Evolutionary conservation across 1,140 invertebrate species (phyloP), one percentile per base, ranked within the genome.

Genomic region (Macrocentrus cingulum): DNA sequence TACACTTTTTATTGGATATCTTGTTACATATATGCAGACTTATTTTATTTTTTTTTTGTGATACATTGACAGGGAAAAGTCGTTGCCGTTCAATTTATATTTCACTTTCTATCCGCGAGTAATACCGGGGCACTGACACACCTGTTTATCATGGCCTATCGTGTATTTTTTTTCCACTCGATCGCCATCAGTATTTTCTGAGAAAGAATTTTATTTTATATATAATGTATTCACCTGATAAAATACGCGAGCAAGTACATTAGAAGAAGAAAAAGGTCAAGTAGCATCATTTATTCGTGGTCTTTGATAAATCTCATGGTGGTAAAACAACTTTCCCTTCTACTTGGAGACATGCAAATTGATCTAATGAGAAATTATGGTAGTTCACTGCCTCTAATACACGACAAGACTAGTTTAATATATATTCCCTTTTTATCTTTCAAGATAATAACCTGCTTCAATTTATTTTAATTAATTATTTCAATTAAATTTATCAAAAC

Each of bases 21-120:
- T n/a, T n/a, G n/a, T n/a, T n/a, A n/a, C n/a, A n/a, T n/a, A n/a
- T n/a, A n/a, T n/a, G n/a, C n/a, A n/a, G n/a, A n/a, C n/a, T n/a
- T n/a, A n/a, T n/a, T n/a, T n/a, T 29, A 5, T 29, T 29, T 29
- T 29, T 29, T 29, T 29, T 29, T 5, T 29, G 25, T 32, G 20
- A 29, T 4, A 51, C 20, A 51, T 13, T 25, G 20, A 51, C 32
- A 51, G 25, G 32, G 50, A 48, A 48, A 59, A 22, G 23, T 50
- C 6, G 45, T n/a, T n/a, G n/a, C n/a, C 3, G 8, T 18, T 55
- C 18, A 59, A 49, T 60, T 48, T 57, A 41, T 62, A 37, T 42
- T 54, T 54, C 20, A 62, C 60, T 62, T 62, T 62, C 60, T 62
- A 62, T 58, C 59, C 45, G 32, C 52, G 49, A 50, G 56, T 58